These are phyloP conservation scores for Zaprionus bogoriensis DNA, from an alignment of 2,888 invertebrate species.

Conservation along the genomic window DNA sequence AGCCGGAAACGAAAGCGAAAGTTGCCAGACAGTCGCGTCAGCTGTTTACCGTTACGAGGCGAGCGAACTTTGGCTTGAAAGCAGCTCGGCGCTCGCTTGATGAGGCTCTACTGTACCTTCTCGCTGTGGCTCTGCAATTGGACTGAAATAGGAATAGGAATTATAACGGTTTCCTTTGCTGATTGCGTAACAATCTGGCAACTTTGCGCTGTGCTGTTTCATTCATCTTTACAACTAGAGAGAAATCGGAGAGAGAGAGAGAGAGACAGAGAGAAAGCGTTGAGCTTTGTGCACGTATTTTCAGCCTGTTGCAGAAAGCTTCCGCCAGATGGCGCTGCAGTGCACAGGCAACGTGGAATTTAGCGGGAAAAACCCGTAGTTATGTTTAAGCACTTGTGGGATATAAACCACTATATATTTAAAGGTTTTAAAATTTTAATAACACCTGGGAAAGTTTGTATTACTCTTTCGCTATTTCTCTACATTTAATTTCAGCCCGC, in stretches of 20 bases:
- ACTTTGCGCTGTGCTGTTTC: conserved; percentile 37
- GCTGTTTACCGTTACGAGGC: conserved; percentile 8
- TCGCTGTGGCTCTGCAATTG: too few relatives aligned
- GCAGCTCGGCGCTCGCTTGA: background rate
- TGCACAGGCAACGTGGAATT: background rate
- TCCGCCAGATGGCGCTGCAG: conserved; percentile 32
- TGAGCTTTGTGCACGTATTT: conserved; percentile 37
- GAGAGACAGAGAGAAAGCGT: conserved; percentile 5
- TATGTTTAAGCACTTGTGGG: too few relatives aligned
- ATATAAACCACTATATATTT: too few relatives aligned
- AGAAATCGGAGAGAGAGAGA: conserved; percentile 6
- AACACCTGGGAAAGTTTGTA: too few relatives aligned
- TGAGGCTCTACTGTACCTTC: background rate
- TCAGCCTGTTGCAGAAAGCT: conserved; percentile 36
- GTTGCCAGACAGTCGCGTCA: conserved; percentile 55
- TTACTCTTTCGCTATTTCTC: too few relatives aligned
- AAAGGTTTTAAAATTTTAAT: too few relatives aligned
- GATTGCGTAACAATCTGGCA: conserved; percentile 58
- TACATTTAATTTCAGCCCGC: too few relatives aligned
- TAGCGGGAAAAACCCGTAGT: too few relatives aligned
- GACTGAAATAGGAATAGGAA: too few relatives aligned
- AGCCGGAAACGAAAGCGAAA: conserved; percentile 69
- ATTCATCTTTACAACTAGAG: conserved; percentile 50
- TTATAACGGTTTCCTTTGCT: background rate
- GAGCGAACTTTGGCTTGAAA: background rate